A percentile compares a stretch with the other conserved stretches of the same genome.
Conservation (phyloP, 1,140 invertebrate genomes). For the Brachionus rotundiformis region DNA sequence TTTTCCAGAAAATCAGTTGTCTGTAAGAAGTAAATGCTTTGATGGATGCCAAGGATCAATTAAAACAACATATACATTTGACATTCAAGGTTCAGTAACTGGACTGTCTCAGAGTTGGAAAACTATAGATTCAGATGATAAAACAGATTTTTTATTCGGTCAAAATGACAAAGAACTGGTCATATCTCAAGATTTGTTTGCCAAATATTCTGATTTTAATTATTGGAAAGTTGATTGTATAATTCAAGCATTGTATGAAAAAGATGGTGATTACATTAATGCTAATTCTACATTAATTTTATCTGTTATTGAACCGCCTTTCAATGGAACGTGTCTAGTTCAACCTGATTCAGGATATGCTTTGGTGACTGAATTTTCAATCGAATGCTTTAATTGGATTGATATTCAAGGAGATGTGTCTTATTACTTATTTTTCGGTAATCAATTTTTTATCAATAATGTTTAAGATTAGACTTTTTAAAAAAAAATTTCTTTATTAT, state of each 20-base stretch:
- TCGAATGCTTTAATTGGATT: constrained; percentile 10
- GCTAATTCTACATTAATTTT: background rate
- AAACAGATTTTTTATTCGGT: background rate
- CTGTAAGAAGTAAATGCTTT: constrained; percentile 1
- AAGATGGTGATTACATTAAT: background rate
- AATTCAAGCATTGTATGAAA: background rate
- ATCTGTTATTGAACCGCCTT: background rate
- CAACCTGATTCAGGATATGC: constrained; percentile 2
- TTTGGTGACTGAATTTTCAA: background rate
- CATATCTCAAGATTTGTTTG: constrained; percentile 17
- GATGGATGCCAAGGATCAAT: constrained; percentile 8
- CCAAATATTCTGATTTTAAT: background rate
- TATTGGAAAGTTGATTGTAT: constrained; percentile 11
- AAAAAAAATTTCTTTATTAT: no score
- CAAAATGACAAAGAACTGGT: background rate
- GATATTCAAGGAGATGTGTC: background rate
- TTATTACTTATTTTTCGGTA: constrained; percentile 9
- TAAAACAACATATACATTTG: background rate
- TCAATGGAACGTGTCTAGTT: background rate
- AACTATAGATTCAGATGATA: no score
- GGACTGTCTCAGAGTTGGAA: background rate
- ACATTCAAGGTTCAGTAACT: background rate
- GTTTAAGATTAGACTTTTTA: no score
- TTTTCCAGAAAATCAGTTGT: background rate
- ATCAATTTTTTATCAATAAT: background rate